Base-by-base conservation (phyloP, 2,113 vertebrate genomes). In the Meriones unguiculatus region DNA sequence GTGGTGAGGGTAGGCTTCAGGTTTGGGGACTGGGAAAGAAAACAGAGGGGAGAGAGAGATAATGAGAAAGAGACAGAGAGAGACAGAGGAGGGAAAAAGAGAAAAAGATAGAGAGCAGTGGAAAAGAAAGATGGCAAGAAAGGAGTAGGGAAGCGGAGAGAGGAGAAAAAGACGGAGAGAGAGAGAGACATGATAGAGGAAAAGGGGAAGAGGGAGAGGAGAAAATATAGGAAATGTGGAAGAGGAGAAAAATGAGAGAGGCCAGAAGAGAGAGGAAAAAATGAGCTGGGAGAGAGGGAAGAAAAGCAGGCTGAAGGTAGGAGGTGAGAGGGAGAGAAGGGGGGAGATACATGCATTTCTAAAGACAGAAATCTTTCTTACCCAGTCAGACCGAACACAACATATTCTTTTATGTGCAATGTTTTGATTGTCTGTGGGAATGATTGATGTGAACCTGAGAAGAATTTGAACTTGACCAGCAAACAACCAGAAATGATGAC, bases 371-470 rank as follows among this genome's bases (percentile, higher is more conserved):
- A 50, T 30, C 67, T 54, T 93, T 30, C 67, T 54, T 93, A 75
- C 46, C 73, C 62, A 52, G 92, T 67, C 17, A 52, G 25, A 91
- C 67, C 77, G 87, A 93, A 97, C 96, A 10, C 73, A 20, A 50
- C 70, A 80, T 18, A 75, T 94, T 95, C 87, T 67, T 2, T 76
- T 59, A 64, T 80, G 87, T 81, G 38, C 96, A 98, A 64, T 69
- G 86, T 4, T 89, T 91, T 92, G 95, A 15, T 57, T 91, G 94
- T 86, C 64, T 95, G 75, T 94, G 67, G 70, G 77, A 94, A 95
- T 89, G 97, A 97, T 32, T 52, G 96, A 96, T 64, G 97, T 67
- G 35, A 97, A 87, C 65, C 94, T 78, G 93, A 97, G 98, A 96
- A 93, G 85, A 97, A 88, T 67, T 90, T 70, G 93, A 97, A 97